Evolutionary conservation across 2,797 vertebrate species (phyloP).

Genomic region (Catamblyrhynchus diadema): DNA sequence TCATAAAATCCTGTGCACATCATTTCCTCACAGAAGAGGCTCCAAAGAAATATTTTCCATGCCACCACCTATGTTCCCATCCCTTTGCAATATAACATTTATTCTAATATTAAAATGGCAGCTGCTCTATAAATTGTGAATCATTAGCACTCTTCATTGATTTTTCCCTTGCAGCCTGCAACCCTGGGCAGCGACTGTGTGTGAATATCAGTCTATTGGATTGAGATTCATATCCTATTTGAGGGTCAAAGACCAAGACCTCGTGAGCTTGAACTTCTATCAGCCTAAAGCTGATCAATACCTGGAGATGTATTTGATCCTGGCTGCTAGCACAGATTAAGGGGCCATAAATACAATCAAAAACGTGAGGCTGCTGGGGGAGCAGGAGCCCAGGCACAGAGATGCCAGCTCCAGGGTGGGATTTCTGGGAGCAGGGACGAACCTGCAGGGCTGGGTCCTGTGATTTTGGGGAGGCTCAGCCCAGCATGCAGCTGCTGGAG

Average conservation of each 20-base stretch:
- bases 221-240: conserved; percentile 99
- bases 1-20: conserved; percentile 76
- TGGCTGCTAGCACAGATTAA: conserved; percentile 81
- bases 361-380: neutral
- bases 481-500: rapidly evolving
- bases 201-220: conserved; percentile 89
- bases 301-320: conserved; percentile 78
- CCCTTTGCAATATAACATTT: conserved; percentile 77
- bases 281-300: conserved; percentile 88
- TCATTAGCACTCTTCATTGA: conserved; percentile 86
- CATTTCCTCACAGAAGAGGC: conserved; percentile 75
- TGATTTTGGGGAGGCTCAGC: neutral
- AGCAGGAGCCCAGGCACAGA: neutral
- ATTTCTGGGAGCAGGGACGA: neutral
- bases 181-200: conserved; percentile 52
- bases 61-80: conserved; percentile 73
- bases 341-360: conserved; percentile 83
- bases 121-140: conserved; percentile 90
- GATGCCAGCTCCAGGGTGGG: neutral
- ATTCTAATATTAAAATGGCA: conserved; percentile 90
- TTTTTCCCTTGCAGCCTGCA: conserved; percentile 68
- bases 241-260: conserved; percentile 92
- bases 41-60: conserved; percentile 79
- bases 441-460: neutral
- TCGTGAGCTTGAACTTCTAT: conserved; percentile 80